These are phyloP conservation scores for Phlogophora meticulosa DNA, from an alignment of 2,888 invertebrate species.

Conservation along the genomic window DNA sequence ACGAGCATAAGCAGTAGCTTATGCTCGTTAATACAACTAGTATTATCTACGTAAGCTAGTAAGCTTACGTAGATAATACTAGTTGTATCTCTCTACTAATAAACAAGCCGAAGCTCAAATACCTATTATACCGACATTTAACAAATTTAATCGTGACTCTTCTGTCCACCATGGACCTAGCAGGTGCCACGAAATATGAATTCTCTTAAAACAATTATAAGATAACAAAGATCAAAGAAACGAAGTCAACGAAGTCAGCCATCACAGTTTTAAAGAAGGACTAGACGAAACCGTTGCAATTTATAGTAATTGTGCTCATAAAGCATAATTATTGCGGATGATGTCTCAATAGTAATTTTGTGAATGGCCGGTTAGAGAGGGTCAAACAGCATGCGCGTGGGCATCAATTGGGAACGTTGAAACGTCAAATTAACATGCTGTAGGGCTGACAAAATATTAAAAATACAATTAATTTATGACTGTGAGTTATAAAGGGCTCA, in stretches of 20 bases:
- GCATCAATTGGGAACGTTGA: constrained; percentile 87
- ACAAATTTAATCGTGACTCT: constrained; percentile 43
- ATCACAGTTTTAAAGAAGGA: constrained; percentile 1
- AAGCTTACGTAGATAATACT: not conserved
- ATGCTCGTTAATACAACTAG: too few relatives aligned
- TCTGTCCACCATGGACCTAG: not conserved
- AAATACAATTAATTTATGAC: constrained; percentile 59
- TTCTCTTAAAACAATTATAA: not conserved
- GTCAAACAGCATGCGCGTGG: constrained; percentile 84
- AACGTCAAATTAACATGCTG: constrained; percentile 82
- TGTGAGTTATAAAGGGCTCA: constrained; percentile 31
- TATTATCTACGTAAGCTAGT: too few relatives aligned
- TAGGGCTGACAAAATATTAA: constrained; percentile 75
- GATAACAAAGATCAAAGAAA: not conserved
- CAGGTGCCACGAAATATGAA: constrained; percentile 17
- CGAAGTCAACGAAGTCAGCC: not conserved
- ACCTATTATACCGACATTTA: constrained; percentile 29
- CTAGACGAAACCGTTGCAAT: constrained; percentile 32
- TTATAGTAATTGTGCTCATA: constrained; percentile 67
- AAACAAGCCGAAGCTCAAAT: too few relatives aligned
- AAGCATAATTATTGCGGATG: constrained; percentile 80
- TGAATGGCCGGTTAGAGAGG: constrained; percentile 80
- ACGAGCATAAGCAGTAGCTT: too few relatives aligned
- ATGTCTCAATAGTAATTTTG: constrained; percentile 86
- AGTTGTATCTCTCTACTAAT: not conserved